phyloP scores from a whole-genome alignment of 2,888 invertebrate genomes.

The Drosophila formosana region DNA sequence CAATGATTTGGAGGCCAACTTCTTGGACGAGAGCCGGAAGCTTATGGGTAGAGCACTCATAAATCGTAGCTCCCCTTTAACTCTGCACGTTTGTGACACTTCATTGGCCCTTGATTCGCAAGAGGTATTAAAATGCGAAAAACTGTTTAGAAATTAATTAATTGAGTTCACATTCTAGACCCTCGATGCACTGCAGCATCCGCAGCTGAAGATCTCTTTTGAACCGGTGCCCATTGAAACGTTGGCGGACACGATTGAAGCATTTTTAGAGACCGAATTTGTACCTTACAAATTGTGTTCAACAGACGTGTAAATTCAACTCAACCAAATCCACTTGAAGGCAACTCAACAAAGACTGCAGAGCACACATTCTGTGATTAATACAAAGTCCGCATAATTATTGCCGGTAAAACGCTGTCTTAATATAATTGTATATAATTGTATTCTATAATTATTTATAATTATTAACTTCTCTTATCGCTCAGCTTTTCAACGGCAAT shows the following conservation, averaged over 20 bases:
- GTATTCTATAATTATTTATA: no score
- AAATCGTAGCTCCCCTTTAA: not conserved
- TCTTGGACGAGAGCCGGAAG: not conserved
- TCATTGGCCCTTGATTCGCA: constrained; percentile 2
- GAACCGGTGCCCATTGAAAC: not conserved
- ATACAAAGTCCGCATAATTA: not conserved
- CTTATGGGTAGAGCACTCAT: not conserved
- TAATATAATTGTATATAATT: no score
- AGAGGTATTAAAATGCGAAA: not conserved
- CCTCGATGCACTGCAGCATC: constrained; percentile 4
- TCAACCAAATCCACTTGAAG: not conserved
- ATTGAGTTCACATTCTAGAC: constrained; percentile 1
- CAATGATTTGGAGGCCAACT: not conserved
- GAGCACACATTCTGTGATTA: not conserved
- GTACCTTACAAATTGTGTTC: not conserved
- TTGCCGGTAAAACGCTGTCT: no score
- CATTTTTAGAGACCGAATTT: constrained; percentile 16
- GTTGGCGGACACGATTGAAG: not conserved
- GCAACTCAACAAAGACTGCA: not conserved
- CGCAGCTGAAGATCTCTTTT: constrained; percentile 1
- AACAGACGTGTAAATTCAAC: not conserved
- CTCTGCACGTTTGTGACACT: not conserved
- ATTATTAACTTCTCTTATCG: no score
- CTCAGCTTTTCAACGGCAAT: no score
- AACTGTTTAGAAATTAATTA: not conserved